Percentiles rank a stretch among this genome's conserved stretches.
Conservation (phyloP, 2,797 vertebrate genomes). For the Gephyroberyx darwinii region DNA sequence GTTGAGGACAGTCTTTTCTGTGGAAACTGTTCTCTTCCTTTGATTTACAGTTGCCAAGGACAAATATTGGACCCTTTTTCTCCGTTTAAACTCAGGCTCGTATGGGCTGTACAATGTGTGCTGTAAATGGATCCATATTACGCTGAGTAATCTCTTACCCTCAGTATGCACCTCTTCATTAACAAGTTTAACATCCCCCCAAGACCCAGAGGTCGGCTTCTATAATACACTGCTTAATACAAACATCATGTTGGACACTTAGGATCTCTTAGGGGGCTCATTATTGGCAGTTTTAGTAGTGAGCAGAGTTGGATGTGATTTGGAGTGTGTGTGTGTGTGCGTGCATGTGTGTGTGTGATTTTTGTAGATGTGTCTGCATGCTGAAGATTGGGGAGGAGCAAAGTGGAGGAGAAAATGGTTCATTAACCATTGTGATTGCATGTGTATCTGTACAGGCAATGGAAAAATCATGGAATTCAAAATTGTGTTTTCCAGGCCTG, state of each 20-base stretch:
- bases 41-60: conserved; percentile 53
- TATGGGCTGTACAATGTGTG: conserved; percentile 50
- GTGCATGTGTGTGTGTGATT: conserved; percentile 23
- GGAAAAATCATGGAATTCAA: no score
- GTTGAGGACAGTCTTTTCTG: conserved; percentile 27
- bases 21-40: conserved; percentile 24
- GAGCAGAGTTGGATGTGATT: conserved; percentile 33
- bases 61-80: conserved; percentile 33
- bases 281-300: conserved; percentile 59
- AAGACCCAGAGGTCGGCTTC: conserved; percentile 72
- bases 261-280: conserved; percentile 62
- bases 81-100: conserved; percentile 41
- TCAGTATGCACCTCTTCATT: conserved; percentile 75
- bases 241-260: conserved; percentile 74
- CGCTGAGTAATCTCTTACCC: conserved; percentile 62
- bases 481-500: no score
- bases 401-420: conserved; percentile 38
- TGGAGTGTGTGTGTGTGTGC: conserved; percentile 26
- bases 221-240: conserved; percentile 70
- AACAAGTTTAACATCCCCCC: conserved; percentile 74
- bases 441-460: no score
- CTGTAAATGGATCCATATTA: conserved; percentile 72
- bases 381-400: conserved; percentile 38
- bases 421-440: conserved; percentile 33
- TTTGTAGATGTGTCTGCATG: background rate